Percentiles rank a stretch among this genome's conserved stretches.
Conservation (phyloP, 1,140 invertebrate species). For the Drosophila biarmipes region DNA sequence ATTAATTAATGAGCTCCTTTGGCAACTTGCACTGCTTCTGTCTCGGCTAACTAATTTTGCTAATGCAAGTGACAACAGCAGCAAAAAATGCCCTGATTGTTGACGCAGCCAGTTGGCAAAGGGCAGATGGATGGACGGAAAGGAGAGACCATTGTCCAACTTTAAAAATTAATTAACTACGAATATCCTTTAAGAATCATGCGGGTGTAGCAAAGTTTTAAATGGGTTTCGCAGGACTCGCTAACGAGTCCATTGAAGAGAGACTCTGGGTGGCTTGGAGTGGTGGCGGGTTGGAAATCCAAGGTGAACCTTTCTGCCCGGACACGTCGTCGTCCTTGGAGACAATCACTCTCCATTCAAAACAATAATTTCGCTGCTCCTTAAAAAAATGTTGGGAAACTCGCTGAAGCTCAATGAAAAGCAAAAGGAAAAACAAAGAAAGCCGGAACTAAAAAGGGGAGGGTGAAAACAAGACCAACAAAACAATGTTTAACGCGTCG, state of each 20-base stretch:
- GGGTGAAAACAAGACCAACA: slow-evolving; percentile 30
- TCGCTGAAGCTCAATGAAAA: slow-evolving; percentile 54
- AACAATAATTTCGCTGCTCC: slow-evolving; percentile 74
- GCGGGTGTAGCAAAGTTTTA: slow-evolving; percentile 44
- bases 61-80: slow-evolving; percentile 74
- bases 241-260: slow-evolving; percentile 53
- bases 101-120: slow-evolving; percentile 22
- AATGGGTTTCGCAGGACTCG: slow-evolving; percentile 57
- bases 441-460: slow-evolving; percentile 26
- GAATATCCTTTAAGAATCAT: slow-evolving; percentile 67
- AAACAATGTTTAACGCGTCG: slow-evolving; percentile 62
- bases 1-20: slow-evolving; percentile 67
- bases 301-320: slow-evolving; percentile 57
- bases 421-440: slow-evolving; percentile 41
- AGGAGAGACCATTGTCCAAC: slow-evolving; percentile 55
- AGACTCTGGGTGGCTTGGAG: background rate
- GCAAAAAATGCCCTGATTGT: slow-evolving; percentile 50
- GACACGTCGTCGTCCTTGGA: slow-evolving; percentile 76
- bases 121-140: background rate
- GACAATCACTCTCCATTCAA: slow-evolving; percentile 83
- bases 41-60: slow-evolving; percentile 61
- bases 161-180: slow-evolving; percentile 82
- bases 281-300: background rate
- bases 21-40: slow-evolving; percentile 11
- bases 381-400: slow-evolving; percentile 63